Evolutionary conservation across 2,797 vertebrate species (phyloP).

Genomic region (Eospalax fontanierii): DNA sequence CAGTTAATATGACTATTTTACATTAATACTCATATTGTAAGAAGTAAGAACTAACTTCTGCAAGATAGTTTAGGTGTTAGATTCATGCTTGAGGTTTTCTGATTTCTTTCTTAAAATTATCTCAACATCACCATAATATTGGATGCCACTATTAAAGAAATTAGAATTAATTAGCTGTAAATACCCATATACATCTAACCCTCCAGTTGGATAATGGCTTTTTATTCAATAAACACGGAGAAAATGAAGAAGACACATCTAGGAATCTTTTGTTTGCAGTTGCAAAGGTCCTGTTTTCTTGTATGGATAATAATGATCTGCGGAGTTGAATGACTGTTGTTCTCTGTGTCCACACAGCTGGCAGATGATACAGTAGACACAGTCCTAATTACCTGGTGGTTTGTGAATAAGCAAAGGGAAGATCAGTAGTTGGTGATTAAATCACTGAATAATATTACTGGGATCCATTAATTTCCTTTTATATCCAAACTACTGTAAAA

Average conservation of each 20-base stretch:
- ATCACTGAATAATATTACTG: slow-evolving; percentile 78
- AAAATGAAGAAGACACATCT: slow-evolving; percentile 59
- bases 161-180: slow-evolving; percentile 65
- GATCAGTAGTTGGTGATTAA: slow-evolving; percentile 75
- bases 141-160: slow-evolving; percentile 36
- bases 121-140: not conserved
- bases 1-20: not conserved
- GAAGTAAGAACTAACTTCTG: not conserved
- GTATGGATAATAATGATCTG: slow-evolving; percentile 74
- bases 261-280: slow-evolving; percentile 49
- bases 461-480: slow-evolving; percentile 78
- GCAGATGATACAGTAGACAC: slow-evolving; percentile 72
- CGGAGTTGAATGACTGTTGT: slow-evolving; percentile 72
- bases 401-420: slow-evolving; percentile 78
- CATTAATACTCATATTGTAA: not conserved
- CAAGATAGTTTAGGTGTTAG: not conserved
- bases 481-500: slow-evolving; percentile 69
- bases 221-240: slow-evolving; percentile 53
- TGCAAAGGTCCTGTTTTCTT: slow-evolving; percentile 74
- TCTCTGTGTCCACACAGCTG: slow-evolving; percentile 77
- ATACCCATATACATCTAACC: slow-evolving; percentile 38
- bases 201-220: slow-evolving; percentile 39
- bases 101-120: slow-evolving; percentile 30
- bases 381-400: slow-evolving; percentile 74
- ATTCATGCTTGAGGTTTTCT: not conserved